These are phyloP conservation scores for Hydrophis major DNA, from an alignment of 2,797 vertebrate species.

Conservation along the genomic window DNA sequence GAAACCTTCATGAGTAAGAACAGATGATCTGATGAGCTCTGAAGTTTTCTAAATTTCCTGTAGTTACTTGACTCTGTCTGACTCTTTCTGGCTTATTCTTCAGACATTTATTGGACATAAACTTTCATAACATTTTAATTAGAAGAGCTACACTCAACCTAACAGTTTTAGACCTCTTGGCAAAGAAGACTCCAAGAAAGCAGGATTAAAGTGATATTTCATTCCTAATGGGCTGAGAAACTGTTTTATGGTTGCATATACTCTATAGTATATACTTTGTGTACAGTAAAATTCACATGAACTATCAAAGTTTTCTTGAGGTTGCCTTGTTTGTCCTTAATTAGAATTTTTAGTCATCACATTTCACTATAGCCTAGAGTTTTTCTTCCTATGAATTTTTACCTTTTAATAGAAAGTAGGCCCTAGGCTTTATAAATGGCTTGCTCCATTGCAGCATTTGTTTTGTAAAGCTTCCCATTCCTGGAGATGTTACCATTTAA, in stretches of 20 bases:
- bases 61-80: background rate
- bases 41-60: background rate
- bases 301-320: background rate
- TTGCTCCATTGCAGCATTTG: background rate
- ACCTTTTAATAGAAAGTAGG: background rate
- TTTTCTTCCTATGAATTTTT: background rate
- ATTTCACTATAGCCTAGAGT: background rate
- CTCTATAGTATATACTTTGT: background rate
- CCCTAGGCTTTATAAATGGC: background rate
- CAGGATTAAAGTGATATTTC: constrained; percentile 22
- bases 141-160: background rate
- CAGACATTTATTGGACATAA: constrained; percentile 9
- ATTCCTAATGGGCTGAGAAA: background rate
- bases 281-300: background rate
- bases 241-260: background rate
- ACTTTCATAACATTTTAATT: constrained; percentile 4
- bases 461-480: background rate
- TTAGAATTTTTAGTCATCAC: background rate
- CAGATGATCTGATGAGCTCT: background rate
- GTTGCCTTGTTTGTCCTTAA: background rate
- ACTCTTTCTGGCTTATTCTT: background rate
- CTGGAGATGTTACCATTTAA: background rate
- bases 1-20: background rate
- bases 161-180: background rate
- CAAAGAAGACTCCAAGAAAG: constrained; percentile 12